Conservation (phyloP, 2,113 vertebrate genomes). For the Rhea pennata region DNA sequence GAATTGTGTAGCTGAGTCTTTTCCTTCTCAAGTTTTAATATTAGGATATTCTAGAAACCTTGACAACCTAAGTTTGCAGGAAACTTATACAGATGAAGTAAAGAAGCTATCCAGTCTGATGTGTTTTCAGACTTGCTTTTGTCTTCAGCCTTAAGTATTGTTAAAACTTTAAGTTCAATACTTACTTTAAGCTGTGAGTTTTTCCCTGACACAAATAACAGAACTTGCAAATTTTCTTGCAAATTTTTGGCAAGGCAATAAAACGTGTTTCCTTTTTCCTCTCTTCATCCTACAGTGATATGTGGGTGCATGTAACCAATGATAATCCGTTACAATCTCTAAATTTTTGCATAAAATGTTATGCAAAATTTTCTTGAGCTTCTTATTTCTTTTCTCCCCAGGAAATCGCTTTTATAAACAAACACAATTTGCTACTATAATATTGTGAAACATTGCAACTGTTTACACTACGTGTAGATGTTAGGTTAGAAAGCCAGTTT, state of each 20-base stretch:
- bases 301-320: not conserved
- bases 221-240: not conserved
- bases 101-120: not conserved
- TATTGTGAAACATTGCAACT: not conserved
- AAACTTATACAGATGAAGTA: not conserved
- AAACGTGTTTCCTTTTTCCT: constrained; percentile 8
- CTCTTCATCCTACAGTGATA: not conserved
- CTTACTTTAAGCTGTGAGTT: not conserved
- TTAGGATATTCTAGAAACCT: not conserved
- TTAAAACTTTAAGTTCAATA: not conserved
- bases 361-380: not conserved
- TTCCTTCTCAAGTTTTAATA: not conserved
- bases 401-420: not conserved
- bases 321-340: not conserved
- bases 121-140: not conserved
- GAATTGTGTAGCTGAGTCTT: not conserved
- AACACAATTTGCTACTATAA: not conserved
- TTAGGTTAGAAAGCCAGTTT: not conserved
- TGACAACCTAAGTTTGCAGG: not conserved
- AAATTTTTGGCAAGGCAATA: not conserved
- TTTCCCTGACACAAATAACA: not conserved
- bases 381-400: not conserved
- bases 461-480: not conserved
- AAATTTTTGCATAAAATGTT: not conserved
- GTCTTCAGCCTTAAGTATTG: not conserved